Evolutionary conservation across 2,888 invertebrate genomes (phyloP), one percentile per base, ranked within the genome.

Genomic region (Timema podura): DNA sequence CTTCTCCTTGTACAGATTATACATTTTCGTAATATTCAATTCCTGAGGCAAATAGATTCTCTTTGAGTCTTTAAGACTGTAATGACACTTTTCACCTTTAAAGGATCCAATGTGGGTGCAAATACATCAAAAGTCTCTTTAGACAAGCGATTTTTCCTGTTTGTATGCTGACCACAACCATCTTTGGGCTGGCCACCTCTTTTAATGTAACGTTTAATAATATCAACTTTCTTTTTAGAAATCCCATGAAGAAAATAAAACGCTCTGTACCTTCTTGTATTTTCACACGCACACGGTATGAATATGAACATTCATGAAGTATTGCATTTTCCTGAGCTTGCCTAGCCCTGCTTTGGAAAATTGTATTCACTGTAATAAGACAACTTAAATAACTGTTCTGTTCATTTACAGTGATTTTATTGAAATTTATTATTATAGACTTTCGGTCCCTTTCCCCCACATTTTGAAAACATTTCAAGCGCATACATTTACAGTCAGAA

Each of bases 211-310:
- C 7, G 30, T 30, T 59, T 0, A 8, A 61, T 45, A 30, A 45
- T 57, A 8, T 57, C 16, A 15, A 57, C n/a, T 57, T 6, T 57
- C 30, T 30, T 15, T 13, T 6, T 57, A 16, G 57, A 45, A 45
- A 44, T 61, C 5, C 44, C 61, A 61, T 30, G 61, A 61, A 61
- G 30, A 45, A 7, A 61, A 61, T 45, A 10, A 61, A 61, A 61
- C 44, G 44, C 61, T 61, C 30, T 11, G 30, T 61, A 61, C 44
- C 61, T 61, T 61, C 7, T 61, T n/a, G 5, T 45, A 16, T 11
- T 61, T n/a, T 13, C 11, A 61, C 44, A 16, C 61, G 61, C 61
- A 61, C 61, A 45, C 45, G 30, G 61, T 30, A 61, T 11, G 61
- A 61, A 61, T 2, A 61, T 45, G 61, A 30, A 61, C 45, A 13